Conservation (phyloP, 2,113 vertebrate species). For the Trinectes maculatus region DNA sequence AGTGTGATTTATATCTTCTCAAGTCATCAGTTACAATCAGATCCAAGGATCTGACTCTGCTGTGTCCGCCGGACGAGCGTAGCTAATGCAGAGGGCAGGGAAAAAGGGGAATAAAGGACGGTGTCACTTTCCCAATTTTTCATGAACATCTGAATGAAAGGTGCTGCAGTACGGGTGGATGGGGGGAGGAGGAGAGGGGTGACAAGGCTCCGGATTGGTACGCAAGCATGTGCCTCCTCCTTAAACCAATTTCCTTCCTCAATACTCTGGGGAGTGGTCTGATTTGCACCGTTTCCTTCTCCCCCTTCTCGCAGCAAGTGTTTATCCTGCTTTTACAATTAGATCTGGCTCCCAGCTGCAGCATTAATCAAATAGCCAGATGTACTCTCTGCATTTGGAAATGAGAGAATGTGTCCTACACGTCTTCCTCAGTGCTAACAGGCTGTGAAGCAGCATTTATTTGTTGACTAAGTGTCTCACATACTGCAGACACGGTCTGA, state of each 20-base stretch:
- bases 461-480: slow-evolving; percentile 39
- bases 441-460: slow-evolving; percentile 41
- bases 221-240: slow-evolving; percentile 66
- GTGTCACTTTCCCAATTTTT: slow-evolving; percentile 39
- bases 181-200: slow-evolving; percentile 32
- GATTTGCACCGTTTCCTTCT: slow-evolving; percentile 72
- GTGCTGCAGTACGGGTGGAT: slow-evolving; percentile 34
- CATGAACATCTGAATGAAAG: slow-evolving; percentile 52
- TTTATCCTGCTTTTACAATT: slow-evolving; percentile 82
- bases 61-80: slow-evolving; percentile 46
- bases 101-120: background rate
- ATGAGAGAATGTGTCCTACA: slow-evolving; percentile 54
- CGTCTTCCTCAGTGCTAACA: slow-evolving; percentile 46
- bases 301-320: slow-evolving; percentile 62
- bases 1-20: slow-evolving; percentile 77
- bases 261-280: slow-evolving; percentile 69
- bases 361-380: slow-evolving; percentile 76
- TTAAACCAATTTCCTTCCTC: slow-evolving; percentile 77
- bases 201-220: slow-evolving; percentile 60
- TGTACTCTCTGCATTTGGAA: slow-evolving; percentile 56
- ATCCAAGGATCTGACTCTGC: slow-evolving; percentile 69
- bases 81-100: slow-evolving; percentile 34
- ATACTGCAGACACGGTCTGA: slow-evolving; percentile 43
- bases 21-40: slow-evolving; percentile 75
- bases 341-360: slow-evolving; percentile 69